Conservation (phyloP, 2,797 vertebrate genomes). For the Argya squamiceps region DNA sequence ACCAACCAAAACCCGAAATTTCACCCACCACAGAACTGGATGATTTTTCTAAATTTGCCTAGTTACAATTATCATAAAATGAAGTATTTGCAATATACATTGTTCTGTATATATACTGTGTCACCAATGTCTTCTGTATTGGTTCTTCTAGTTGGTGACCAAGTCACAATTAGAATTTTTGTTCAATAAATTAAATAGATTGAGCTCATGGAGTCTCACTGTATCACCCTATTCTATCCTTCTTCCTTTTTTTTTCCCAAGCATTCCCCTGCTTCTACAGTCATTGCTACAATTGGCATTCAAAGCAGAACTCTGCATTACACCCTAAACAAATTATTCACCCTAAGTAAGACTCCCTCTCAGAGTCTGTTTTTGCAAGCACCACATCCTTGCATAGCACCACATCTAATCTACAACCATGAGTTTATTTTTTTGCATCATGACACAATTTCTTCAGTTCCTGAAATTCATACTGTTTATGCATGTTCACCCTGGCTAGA, state of each 20-base stretch:
- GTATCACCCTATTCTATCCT: neutral
- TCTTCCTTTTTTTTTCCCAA: neutral
- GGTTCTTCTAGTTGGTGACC: neutral
- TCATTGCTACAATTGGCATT: neutral
- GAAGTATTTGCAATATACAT: neutral
- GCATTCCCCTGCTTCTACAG: neutral
- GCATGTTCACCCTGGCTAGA: neutral
- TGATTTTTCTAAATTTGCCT: neutral
- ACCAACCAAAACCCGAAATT: accelerated
- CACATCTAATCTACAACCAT: neutral
- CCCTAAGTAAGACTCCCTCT: neutral
- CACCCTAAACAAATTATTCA: neutral
- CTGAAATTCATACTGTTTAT: neutral
- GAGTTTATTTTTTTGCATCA: neutral
- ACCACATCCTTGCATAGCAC: neutral
- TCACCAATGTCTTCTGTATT: neutral
- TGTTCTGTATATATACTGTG: neutral
- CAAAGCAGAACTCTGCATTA: neutral
- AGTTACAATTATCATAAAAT: neutral
- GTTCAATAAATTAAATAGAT: neutral
- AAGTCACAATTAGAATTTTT: neutral
- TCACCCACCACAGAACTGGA: neutral
- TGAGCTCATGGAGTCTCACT: neutral
- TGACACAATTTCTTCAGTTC: neutral
- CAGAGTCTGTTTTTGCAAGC: neutral